A percentile compares a stretch with the other conserved stretches of the same genome.
These are phyloP conservation scores for Anadara kagoshimensis DNA, from an alignment of 1,140 invertebrate genomes.

Conservation along the genomic window DNA sequence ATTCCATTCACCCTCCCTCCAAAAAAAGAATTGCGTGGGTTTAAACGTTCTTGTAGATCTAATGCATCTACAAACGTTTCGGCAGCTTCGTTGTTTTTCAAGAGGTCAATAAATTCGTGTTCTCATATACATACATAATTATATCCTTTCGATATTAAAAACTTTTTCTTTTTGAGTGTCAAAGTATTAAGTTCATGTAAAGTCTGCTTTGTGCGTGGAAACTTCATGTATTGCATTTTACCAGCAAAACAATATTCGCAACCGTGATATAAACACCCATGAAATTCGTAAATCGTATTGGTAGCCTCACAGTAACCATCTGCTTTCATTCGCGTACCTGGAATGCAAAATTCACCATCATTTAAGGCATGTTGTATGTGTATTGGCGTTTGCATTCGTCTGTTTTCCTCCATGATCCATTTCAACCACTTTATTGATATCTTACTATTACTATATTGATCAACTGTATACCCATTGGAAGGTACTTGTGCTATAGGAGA, in stretches of 20 bases:
- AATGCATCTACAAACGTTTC: slow-evolving; percentile 30
- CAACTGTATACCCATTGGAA: slow-evolving; percentile 16
- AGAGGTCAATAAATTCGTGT: slow-evolving; percentile 33
- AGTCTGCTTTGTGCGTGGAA: slow-evolving; percentile 22
- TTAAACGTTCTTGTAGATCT: slow-evolving; percentile 17
- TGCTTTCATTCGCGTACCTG: slow-evolving; percentile 2
- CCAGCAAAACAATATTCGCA: slow-evolving; percentile 43
- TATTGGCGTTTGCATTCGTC: background rate
- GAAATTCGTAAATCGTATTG: slow-evolving; percentile 46
- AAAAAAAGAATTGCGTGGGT: background rate
- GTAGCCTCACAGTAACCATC: slow-evolving; percentile 36
- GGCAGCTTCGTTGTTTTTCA: slow-evolving; percentile 24
- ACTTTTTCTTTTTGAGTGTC: slow-evolving; percentile 23
- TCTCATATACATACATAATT: slow-evolving; percentile 47
- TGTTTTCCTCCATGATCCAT: slow-evolving; percentile 19
- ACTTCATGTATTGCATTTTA: background rate
- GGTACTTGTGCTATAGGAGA: background rate
- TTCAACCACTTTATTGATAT: slow-evolving; percentile 1
- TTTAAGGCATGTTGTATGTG: slow-evolving; percentile 39
- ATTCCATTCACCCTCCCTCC: background rate
- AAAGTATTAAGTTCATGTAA: slow-evolving; percentile 32
- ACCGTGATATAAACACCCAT: slow-evolving; percentile 49
- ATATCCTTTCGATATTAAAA: slow-evolving; percentile 15
- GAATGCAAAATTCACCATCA: slow-evolving; percentile 23
- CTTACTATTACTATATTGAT: slow-evolving; percentile 32